Evolutionary conservation across 2,113 vertebrate species (phyloP), one percentile per base, ranked within the genome.

Genomic region (Otus sunia): DNA sequence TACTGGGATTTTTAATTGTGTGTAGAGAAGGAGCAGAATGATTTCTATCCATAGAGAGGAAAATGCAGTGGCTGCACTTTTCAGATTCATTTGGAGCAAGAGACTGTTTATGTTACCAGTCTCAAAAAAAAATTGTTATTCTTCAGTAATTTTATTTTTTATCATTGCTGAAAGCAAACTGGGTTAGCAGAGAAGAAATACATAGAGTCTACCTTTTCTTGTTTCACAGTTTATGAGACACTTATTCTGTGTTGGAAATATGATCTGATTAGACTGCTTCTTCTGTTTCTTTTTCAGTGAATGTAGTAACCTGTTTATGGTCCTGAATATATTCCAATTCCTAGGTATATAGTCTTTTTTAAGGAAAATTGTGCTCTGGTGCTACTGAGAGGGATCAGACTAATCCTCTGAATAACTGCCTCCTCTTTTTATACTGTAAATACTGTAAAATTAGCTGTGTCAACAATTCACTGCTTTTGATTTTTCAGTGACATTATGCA

Each of bases 81-180:
- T 59, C 77, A 72, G 62, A 64, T 84, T 78, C 34, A 29, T 91
- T 75, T 90, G 52, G 47, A 84, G 36, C 41, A 75, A 60, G 76
- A 86, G 56, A 47, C 52, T 91, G 11, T 86, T 92, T 47, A 68
- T 78, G 10, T 78, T 79, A 41, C 20, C 11, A 45, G 43, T 45
- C 43, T 78, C 4, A 69, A 58, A 87, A 96, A 66, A 86, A n/a
- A 45, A 22, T 6, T 6, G 6, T 39, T 75, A 39, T 64, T 87
- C 15, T 81, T 86, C 43, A 12, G n/a, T 77, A 84, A 45, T 87
- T 91, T 71, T 91, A 66, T 95, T 94, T 94, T 78, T 56, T 93
- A 49, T 12, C 7, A 23, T 71, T 82, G 39, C 49, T 94, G 29
- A 75, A 94, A 92, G 47, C 36, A 95, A 94, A 75, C 73, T 76